Evolutionary conservation across 2,113 vertebrate genomes (phyloP).

Genomic region (Perca fluviatilis): DNA sequence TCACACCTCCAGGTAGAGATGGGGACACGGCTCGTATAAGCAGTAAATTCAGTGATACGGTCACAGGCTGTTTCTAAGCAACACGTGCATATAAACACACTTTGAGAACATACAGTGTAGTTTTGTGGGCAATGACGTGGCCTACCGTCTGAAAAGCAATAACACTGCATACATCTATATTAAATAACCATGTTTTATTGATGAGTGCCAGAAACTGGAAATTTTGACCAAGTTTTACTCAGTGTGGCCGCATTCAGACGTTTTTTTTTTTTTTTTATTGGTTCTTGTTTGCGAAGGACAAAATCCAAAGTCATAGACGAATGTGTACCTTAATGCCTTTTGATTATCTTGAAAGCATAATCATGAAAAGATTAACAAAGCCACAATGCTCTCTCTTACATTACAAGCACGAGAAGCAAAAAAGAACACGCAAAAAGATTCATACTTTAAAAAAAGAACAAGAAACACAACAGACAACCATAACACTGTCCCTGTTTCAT

Average conservation of each 20-base stretch:
- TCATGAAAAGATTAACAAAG: conserved; percentile 18
- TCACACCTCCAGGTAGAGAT: conserved; percentile 42
- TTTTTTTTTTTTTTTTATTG: background rate
- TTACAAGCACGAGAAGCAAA: background rate
- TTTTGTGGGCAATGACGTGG: background rate
- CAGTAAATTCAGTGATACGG: conserved; percentile 12
- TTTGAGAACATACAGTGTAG: background rate
- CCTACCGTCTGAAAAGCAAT: background rate
- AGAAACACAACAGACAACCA: background rate
- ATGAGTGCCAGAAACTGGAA: background rate
- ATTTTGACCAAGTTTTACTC: background rate
- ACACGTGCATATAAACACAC: conserved; percentile 4
- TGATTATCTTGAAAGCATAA: conserved; percentile 33
- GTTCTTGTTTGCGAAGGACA: conserved; percentile 10
- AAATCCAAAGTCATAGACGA: conserved; percentile 28
- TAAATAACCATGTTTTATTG: background rate
- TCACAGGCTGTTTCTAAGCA: conserved; percentile 4
- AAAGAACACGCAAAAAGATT: background rate
- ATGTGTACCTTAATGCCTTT: background rate
- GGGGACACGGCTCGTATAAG: background rate
- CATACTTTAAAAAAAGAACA: background rate
- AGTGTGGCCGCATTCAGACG: background rate
- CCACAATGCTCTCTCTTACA: background rate
- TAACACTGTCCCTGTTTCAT: background rate
- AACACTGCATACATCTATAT: background rate